Conservation (phyloP, 2,113 vertebrate species). For the Caretta caretta region DNA sequence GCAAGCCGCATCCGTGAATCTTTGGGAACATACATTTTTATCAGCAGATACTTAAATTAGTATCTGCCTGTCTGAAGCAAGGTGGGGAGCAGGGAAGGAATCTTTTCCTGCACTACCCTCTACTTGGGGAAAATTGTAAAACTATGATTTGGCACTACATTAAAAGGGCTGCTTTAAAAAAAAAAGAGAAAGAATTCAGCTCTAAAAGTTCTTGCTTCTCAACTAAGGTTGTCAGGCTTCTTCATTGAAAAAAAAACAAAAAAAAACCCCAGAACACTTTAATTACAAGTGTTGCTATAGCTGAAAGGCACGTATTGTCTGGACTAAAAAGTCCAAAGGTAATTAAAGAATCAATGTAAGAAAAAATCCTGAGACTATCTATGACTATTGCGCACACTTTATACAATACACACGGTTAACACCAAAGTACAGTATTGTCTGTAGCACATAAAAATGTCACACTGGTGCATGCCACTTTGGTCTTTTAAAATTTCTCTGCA, state of each 20-base stretch:
- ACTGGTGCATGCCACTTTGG: not conserved
- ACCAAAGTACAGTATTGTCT: not conserved
- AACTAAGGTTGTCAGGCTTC: not conserved
- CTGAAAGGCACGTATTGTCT: not conserved
- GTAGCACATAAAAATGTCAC: not conserved
- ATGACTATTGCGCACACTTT: not conserved
- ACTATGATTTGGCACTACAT: not conserved
- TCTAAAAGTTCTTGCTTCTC: not conserved
- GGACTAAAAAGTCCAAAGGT: slow-evolving; percentile 23
- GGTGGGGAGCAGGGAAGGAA: not conserved
- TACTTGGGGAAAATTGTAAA: not conserved
- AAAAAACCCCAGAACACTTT: not conserved
- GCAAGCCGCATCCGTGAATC: not conserved
- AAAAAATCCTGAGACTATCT: not conserved
- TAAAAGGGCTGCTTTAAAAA: not conserved
- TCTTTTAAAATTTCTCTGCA: slow-evolving; percentile 13
- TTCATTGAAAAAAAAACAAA: not conserved
- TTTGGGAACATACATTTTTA: not conserved
- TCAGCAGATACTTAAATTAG: not conserved
- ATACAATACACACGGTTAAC: not conserved
- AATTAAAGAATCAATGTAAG: not conserved
- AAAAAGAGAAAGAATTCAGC: not conserved
- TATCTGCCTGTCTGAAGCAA: not conserved
- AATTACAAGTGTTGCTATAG: not conserved
- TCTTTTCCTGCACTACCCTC: not conserved